Base-by-base conservation (phyloP, 2,113 vertebrate genomes). In the Athene cunicularia region DNA sequence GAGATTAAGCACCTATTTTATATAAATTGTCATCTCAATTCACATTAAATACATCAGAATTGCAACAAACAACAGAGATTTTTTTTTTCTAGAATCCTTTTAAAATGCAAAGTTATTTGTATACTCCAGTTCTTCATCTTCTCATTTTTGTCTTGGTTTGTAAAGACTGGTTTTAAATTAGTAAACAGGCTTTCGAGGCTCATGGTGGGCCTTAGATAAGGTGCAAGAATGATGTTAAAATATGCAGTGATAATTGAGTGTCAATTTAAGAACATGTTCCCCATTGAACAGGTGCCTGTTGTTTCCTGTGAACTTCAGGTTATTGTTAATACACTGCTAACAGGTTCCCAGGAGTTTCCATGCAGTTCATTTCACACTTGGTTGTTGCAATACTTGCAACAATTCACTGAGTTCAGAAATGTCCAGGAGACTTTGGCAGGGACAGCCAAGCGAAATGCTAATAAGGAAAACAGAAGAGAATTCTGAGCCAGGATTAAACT, bases 201-300 rank as follows among this genome's bases (percentile, higher is more conserved):
- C 9, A 0, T 19, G 56, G 70, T 62, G 24, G 66, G 70, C 33
- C 89, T 82, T 28, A 27, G 73, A 79, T 80, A 64, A 93, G 77
- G 94, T 39, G 76, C 39, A 72, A 33, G 95, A 90, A 47, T 27
- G 8, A 89, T 80, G 80, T 41, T 82, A 84, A 90, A 89, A 76
- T 89, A 93, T 82, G 91, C 53, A 50, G 77, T 70, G 81, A 82
- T 91, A 96, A 97, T 93, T 95, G 94, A 80, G 64, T 82, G 94
- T 93, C 86, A 19, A 0, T 91, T 95, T 55, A 43, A 62, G 80
- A 73, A 10, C 67, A 7, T 1, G 70, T 53, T 93, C 64, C 12
- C 53, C 33, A 11, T 28, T 4, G 74, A 82, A 50, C 91, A 95
- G 89, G 86, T 88, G 89, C 84, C 86, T 82, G 88, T 58, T 94